These are phyloP conservation scores for Trachelus tabidus DNA, from an alignment of 2,888 invertebrate species.

Conservation along the genomic window DNA sequence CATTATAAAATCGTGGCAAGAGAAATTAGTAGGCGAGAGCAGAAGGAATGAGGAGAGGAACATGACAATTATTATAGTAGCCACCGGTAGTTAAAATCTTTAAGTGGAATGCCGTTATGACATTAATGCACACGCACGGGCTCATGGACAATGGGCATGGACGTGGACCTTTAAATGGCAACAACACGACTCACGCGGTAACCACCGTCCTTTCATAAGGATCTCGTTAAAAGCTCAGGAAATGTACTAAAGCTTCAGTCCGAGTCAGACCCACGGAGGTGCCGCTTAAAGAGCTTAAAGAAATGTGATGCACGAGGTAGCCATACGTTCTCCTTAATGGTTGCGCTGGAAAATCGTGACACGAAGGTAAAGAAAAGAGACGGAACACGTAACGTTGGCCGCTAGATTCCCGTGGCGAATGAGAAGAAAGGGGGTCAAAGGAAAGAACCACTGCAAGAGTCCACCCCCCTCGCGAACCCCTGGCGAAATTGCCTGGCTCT, in stretches of 20 bases:
- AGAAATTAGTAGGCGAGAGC: not conserved
- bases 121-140: not conserved
- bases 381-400: not conserved
- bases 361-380: not conserved
- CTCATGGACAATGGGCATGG: not conserved
- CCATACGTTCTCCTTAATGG: constrained; percentile 52
- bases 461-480: not conserved
- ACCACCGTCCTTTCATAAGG: constrained; percentile 37
- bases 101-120: not conserved
- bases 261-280: constrained; percentile 35
- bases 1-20: not conserved
- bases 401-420: not conserved
- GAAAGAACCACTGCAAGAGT: not conserved
- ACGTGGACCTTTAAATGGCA: constrained; percentile 25
- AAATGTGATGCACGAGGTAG: constrained; percentile 37
- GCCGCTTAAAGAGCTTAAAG: constrained; percentile 49
- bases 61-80: not conserved
- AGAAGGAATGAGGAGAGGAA: not conserved
- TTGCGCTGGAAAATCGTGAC: constrained; percentile 26
- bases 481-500: not conserved
- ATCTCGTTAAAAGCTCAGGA: constrained; percentile 56
- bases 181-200: constrained; percentile 17
- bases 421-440: not conserved
- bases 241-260: constrained; percentile 44
- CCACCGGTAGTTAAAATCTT: not conserved